Evolutionary conservation across 2,888 invertebrate genomes (phyloP).

Genomic region (Tipula unca): DNA sequence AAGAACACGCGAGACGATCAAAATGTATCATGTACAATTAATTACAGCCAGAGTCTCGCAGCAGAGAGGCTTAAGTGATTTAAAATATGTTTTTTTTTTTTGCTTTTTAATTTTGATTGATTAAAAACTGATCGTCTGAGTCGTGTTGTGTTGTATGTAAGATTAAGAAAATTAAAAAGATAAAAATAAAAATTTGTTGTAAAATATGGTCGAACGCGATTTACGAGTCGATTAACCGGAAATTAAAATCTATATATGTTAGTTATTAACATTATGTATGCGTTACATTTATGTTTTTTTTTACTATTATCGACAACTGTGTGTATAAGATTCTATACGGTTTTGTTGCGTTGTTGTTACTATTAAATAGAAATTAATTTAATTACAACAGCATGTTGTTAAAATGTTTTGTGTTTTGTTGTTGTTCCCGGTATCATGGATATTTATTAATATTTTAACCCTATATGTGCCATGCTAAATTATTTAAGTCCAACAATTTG

Average conservation of each 20-base stretch:
- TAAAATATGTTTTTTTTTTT: neutral
- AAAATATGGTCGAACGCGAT: neutral
- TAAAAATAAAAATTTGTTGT: neutral
- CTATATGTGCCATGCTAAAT: neutral
- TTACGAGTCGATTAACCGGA: neutral
- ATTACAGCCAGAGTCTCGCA: neutral
- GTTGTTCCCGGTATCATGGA: neutral
- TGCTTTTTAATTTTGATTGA: neutral
- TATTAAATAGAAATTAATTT: neutral
- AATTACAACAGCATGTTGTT: neutral
- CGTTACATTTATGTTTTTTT: neutral
- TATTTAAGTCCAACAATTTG: neutral
- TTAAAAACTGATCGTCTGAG: neutral
- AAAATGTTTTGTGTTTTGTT: neutral
- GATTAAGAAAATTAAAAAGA: neutral
- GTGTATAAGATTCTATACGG: neutral
- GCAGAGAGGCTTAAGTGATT: neutral
- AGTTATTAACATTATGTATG: neutral
- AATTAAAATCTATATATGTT: neutral
- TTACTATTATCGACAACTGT: neutral
- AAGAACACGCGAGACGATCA: neutral
- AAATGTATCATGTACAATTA: neutral
- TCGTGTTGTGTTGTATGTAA: neutral
- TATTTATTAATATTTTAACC: neutral
- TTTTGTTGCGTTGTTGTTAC: neutral